Evolutionary conservation across 2,888 invertebrate genomes (phyloP).

Genomic region (Tetragonisca angustula): DNA sequence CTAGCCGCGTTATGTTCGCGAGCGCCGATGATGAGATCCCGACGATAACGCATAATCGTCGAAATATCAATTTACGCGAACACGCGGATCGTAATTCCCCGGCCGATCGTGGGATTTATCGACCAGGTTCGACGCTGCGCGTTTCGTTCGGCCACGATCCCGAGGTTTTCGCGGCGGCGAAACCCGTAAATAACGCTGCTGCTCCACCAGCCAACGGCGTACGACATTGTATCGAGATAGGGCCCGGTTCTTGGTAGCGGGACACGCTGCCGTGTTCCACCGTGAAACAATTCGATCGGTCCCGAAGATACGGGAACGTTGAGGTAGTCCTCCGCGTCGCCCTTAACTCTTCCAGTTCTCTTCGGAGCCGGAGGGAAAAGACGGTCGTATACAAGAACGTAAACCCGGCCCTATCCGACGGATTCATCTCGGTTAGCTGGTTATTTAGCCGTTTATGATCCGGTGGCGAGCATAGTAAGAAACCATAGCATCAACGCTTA

Average conservation of each 20-base stretch:
- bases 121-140: not conserved
- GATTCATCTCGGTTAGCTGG: constrained; percentile 78
- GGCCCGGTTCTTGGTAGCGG: constrained; percentile 56
- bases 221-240: constrained; percentile 62
- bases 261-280: constrained; percentile 63
- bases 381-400: constrained; percentile 64
- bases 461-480: constrained; percentile 18
- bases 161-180: constrained; percentile 19
- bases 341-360: constrained; percentile 42
- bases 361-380: constrained; percentile 39
- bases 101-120: not conserved
- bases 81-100: constrained; percentile 2
- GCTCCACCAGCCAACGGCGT: constrained; percentile 16
- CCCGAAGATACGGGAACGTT: constrained; percentile 71
- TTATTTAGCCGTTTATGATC: constrained; percentile 81
- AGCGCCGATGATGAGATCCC: not conserved
- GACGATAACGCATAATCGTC: not conserved
- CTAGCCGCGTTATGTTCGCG: not conserved
- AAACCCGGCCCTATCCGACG: constrained; percentile 73
- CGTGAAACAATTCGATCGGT: constrained; percentile 78
- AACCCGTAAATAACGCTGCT: constrained; percentile 54
- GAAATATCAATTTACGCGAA: constrained; percentile 13
- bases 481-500: not conserved
- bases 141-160: constrained; percentile 36
- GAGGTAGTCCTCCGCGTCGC: constrained; percentile 56